Evolutionary conservation across 2,888 invertebrate species (phyloP).

Genomic region (Drosophila pegasa): DNA sequence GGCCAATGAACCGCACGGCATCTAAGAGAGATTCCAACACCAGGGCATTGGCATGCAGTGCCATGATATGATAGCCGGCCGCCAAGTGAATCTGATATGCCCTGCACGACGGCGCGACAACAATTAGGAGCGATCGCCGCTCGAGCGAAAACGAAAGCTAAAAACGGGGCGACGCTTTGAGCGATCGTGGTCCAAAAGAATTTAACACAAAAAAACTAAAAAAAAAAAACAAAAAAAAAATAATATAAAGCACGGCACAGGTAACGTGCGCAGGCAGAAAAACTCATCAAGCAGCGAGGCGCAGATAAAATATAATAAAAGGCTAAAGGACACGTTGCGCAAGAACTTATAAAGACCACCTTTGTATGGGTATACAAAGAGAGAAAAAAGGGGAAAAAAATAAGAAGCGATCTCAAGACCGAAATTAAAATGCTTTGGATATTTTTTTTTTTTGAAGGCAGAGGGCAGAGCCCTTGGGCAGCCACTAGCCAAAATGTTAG

Average conservation of each 20-base stretch:
- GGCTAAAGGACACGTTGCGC: slow-evolving; percentile 78
- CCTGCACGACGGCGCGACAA: slow-evolving; percentile 71
- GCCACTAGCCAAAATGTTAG: slow-evolving; percentile 64
- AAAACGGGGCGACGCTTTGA: slow-evolving; percentile 23
- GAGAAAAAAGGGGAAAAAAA: background rate
- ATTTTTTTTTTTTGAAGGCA: slow-evolving; percentile 17
- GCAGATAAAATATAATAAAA: slow-evolving; percentile 74
- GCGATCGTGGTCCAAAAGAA: slow-evolving; percentile 58
- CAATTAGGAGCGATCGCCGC: slow-evolving; percentile 67
- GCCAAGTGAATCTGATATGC: slow-evolving; percentile 63
- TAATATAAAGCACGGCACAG: slow-evolving; percentile 12
- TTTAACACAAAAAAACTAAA: slow-evolving; percentile 31
- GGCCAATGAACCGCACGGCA: slow-evolving; percentile 33
- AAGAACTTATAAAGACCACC: slow-evolving; percentile 78
- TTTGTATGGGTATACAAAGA: slow-evolving; percentile 40
- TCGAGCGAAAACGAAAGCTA: slow-evolving; percentile 76
- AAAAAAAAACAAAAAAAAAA: slow-evolving; percentile 4
- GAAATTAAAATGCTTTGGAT: slow-evolving; percentile 69
- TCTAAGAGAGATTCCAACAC: slow-evolving; percentile 52
- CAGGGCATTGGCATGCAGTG: slow-evolving; percentile 24
- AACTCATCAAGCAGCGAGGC: slow-evolving; percentile 46
- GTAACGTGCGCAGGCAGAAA: slow-evolving; percentile 34
- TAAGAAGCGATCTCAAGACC: slow-evolving; percentile 19
- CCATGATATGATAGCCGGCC: slow-evolving; percentile 51
- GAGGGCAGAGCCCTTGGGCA: slow-evolving; percentile 59